These are phyloP conservation scores for Psittacula derbiana DNA, from an alignment of 2,797 vertebrate species.

Conservation along the genomic window DNA sequence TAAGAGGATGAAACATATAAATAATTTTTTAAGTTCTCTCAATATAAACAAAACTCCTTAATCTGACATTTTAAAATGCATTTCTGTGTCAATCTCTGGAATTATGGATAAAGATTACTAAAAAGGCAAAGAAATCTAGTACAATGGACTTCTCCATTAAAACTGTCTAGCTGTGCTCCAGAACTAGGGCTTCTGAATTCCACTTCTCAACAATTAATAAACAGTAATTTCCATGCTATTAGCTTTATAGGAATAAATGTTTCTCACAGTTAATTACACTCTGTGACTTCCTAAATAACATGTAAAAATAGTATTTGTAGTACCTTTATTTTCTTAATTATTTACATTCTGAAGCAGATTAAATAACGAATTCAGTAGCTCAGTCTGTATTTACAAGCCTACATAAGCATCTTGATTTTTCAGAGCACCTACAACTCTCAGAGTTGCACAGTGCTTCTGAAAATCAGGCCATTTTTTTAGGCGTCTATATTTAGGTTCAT, in stretches of 20 bases:
- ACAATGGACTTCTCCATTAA: background rate
- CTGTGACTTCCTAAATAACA: background rate
- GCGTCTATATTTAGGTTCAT: constrained; percentile 63
- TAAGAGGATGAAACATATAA: background rate
- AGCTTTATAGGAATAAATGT: background rate
- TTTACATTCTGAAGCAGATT: constrained; percentile 6
- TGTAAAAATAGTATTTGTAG: background rate
- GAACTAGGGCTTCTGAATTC: background rate
- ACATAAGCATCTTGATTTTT: constrained; percentile 44
- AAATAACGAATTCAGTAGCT: constrained; percentile 9
- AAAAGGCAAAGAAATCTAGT: background rate
- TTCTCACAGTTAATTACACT: background rate
- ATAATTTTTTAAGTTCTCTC: background rate
- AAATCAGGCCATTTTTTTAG: constrained; percentile 68
- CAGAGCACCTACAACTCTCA: constrained; percentile 16
- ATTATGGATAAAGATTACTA: background rate
- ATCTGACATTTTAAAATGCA: background rate
- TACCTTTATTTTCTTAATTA: background rate
- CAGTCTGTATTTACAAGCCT: background rate
- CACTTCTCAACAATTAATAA: background rate
- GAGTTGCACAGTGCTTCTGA: constrained; percentile 4
- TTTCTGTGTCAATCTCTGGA: background rate
- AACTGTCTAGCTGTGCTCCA: background rate
- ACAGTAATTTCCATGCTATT: background rate
- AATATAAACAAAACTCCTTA: background rate